These are phyloP conservation scores for Mamestra brassicae DNA, from an alignment of 2,888 invertebrate genomes.

Conservation along the genomic window DNA sequence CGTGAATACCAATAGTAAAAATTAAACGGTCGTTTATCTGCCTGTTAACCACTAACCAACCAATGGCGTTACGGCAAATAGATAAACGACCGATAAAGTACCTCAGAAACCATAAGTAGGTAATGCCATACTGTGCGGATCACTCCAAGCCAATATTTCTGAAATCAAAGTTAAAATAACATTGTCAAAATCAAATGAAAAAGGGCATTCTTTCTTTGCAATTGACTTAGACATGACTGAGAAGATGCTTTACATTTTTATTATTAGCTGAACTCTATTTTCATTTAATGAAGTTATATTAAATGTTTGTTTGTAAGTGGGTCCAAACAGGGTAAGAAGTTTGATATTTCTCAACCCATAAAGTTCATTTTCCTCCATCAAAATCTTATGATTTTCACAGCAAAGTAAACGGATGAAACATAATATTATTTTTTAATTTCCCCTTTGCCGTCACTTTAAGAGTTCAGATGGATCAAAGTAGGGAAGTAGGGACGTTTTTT, in stretches of 20 bases:
- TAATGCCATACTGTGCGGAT: neutral
- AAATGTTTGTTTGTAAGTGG: neutral
- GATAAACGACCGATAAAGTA: too few species aligned
- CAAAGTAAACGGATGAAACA: conserved; percentile 21
- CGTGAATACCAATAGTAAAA: too few species aligned
- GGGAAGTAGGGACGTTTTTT: neutral
- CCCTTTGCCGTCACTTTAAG: conserved; percentile 4
- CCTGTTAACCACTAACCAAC: too few species aligned
- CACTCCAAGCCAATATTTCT: neutral
- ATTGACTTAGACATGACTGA: neutral
- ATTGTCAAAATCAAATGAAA: neutral
- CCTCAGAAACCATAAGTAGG: too few species aligned
- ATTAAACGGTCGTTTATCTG: too few species aligned
- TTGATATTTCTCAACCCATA: neutral
- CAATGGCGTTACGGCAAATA: too few species aligned
- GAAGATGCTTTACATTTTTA: neutral
- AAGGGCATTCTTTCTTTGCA: neutral
- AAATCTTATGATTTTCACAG: neutral
- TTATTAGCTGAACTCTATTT: neutral
- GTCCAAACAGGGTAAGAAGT: too few species aligned
- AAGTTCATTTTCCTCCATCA: conserved; percentile 10
- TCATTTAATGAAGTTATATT: too few species aligned
- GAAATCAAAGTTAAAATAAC: neutral
- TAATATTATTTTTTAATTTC: conserved; percentile 52
- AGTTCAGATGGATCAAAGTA: neutral